Evolutionary conservation across 2,113 vertebrate genomes (phyloP), one percentile per base, ranked within the genome.

Genomic region (Toxotes chatareus): DNA sequence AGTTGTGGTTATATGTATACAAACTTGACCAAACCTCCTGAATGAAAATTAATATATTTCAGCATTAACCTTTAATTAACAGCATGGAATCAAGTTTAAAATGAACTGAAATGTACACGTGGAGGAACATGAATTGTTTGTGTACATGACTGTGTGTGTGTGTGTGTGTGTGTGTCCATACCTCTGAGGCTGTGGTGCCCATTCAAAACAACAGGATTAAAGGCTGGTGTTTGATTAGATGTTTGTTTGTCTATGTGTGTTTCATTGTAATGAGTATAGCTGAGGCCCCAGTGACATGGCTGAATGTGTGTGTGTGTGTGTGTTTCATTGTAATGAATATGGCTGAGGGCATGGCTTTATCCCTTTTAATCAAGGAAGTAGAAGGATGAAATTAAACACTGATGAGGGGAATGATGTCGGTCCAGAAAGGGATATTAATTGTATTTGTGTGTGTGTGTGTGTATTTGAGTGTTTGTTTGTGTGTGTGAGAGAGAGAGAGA

Each of bases 131-230:
- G 27, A 27, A 27, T 27, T 27, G 27, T 27, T 27, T 27, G 27
- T 27, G 27, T 27, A 27, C 27, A 27, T 27, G 27, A 27, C 27
- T 27, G 27, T 27, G 27, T 27, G 27, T 51, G 19, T 51, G 19
- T 51, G 49, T 73, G 27, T 81, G 34, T 65, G 56, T 81, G 47
- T 72, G 27, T 38, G 23, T 17, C 10, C 7, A 31, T 56, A 65
- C 68, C 79, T 63, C 44, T 77, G 78, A 44, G 21, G 73, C 47
- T 34, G 9, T 42, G n/a, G 59, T 27, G 62, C 19, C 62, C 62
- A 74, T 88, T 89, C 75, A 91, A 91, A 92, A 94, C 91, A 92
- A 92, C 80, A 86, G 93, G 91, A 93, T 92, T 93, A 91, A 73
- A 75, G 49, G 32, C 67, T 81, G 86, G 81, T 87, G 85, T 93